Base-by-base conservation (phyloP, 2,113 vertebrate genomes). In the Trachemys scripta region DNA sequence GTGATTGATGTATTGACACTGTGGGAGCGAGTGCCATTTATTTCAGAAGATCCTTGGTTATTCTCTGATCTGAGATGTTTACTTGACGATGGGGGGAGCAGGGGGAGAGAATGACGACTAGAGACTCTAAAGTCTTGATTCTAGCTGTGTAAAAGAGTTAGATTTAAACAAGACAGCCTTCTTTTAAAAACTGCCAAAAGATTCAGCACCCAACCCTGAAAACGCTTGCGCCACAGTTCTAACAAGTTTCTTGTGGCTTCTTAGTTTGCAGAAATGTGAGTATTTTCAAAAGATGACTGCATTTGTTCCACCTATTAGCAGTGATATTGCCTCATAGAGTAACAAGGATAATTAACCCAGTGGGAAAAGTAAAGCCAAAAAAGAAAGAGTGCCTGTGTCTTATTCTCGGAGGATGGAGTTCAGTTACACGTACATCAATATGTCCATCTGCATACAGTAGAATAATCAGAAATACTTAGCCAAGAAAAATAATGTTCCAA, bases 271-370 rank as follows among this genome's bases (percentile, higher is more conserved):
- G 78, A 95, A 93, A 84, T 56, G 3, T 80, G 27, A 92, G 4
- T 29, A 45, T 56, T 93, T 95, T 94, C 80, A 89, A 96, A 84
- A 90, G 95, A 89, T 81, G 38, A 92, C 86, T 76, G 31, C 75
- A 94, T 97, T 96, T 82, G n/a, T 93, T 97, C 84, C 89, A 57
- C 62, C 54, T 92, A 85, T 87, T 97, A 95, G 75, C 20, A 92
- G 42, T 83, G 83, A 93, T 92, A 92, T 89, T 92, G 87, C 80
- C 80, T 96, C 56, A 94, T 65, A 93, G 49, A 29, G 82, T 96
- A 94, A 94, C 3, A 38, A 92, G 93, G 59, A 88, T 90, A 93
- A 97, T 94, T 89, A 95, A 83, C 14, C 93, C 85, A 88, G 6
- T 25, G 47, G 59, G 87, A 94, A 92, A 81, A 95, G 82, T 78